Conservation (phyloP, 2,888 invertebrate species). For the Lissocephala sabroskyi region DNA sequence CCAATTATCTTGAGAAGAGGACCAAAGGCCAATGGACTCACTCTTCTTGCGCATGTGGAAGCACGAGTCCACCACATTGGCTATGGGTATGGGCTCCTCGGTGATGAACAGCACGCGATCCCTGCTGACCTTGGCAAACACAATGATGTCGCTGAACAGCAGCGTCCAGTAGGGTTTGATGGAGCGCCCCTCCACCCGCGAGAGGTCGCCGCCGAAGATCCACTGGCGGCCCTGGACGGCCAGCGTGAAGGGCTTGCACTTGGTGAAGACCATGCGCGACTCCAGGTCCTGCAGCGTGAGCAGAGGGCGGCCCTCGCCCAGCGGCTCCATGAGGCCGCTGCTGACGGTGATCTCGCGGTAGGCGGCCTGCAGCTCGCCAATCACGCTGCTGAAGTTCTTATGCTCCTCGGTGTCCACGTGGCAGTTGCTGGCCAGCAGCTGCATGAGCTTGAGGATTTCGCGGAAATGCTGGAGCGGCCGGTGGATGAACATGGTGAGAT, state of each 20-base stretch:
- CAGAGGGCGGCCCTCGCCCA: conserved; percentile 86
- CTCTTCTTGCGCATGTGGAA: conserved; percentile 90
- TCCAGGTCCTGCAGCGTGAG: conserved; percentile 88
- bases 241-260: conserved; percentile 90
- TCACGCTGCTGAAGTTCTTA: conserved; percentile 71
- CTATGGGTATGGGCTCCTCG: conserved; percentile 87
- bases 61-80: conserved; percentile 85
- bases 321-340: conserved; percentile 88
- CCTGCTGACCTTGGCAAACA: conserved; percentile 89
- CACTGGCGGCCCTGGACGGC: conserved; percentile 89
- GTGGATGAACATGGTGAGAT: conserved; percentile 87
- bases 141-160: conserved; percentile 86
- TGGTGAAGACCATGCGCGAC: conserved; percentile 89
- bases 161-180: conserved; percentile 89
- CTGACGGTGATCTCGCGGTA: conserved; percentile 89
- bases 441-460: conserved; percentile 77
- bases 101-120: conserved; percentile 90
- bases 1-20: not conserved
- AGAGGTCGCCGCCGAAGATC: conserved; percentile 91
- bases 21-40: conserved; percentile 57
- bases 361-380: conserved; percentile 75
- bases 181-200: conserved; percentile 86
- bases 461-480: conserved; percentile 88
- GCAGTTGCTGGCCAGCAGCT: conserved; percentile 73
- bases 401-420: conserved; percentile 72